Base-by-base conservation (phyloP, 2,888 invertebrate genomes). In the Apotomis turbidana region DNA sequence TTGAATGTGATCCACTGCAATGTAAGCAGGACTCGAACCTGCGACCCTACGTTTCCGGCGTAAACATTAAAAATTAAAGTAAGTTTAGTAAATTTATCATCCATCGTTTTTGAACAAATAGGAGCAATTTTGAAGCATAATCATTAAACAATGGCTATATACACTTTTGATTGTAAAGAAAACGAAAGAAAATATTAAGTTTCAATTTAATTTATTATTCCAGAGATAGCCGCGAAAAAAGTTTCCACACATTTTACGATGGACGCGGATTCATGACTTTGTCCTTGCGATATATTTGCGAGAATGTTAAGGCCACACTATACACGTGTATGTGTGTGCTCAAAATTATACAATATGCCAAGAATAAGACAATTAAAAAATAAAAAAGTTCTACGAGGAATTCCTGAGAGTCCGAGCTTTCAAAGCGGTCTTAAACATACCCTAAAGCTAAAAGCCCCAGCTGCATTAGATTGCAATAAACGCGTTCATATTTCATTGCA, bases 221-320 rank as follows among this genome's bases (percentile, higher is more conserved):
- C 36, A 38, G 10, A 3, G 41, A 41, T 6, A 41, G 6, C 6
- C 41, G 6, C 6, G 6, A 41, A 41, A 41, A 41, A 41, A 3
- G 41, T 41, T 41, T 41, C 6, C 5, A 41, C 5, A 41, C 41
- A 41, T 41, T 41, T 0, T 0, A 6, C 41, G 41, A 41, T 41
- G 41, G 27, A 41, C 41, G 41, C 5, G 5, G 3, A 41, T 6
- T 41, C 41, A 41, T 41, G 6, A 41, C 27, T 10, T 15, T 54
- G 54, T 10, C 44, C 44, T 64, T 44, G 54, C 54, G 15, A 64
- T 44, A 55, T 44, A 55, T 55, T 64, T 27, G 44, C 64, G 13
- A 64, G 12, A 15, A 64, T 54, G 52, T 5, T 57, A 54, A 64
- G 8, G 36, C 54, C 41, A 44, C 54, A 10, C 3, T 13, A 55